Evolutionary conservation across 2,888 invertebrate genomes (phyloP).

Genomic region (Drosophila prostipennis): DNA sequence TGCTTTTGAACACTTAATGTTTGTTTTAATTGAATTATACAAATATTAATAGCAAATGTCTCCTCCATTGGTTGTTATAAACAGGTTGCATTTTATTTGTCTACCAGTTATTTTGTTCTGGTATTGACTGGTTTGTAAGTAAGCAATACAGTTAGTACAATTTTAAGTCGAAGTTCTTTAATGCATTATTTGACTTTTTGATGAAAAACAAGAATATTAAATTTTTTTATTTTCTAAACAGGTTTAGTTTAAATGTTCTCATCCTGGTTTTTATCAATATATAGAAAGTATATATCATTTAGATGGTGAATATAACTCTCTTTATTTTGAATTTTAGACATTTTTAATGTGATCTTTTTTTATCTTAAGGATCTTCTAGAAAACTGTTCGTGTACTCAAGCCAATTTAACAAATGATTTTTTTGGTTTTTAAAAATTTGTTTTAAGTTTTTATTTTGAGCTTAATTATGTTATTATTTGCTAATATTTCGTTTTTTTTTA

Average conservation of each 20-base stretch:
- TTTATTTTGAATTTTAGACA: too few relatives aligned
- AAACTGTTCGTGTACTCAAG: too few relatives aligned
- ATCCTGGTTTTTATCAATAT: background rate
- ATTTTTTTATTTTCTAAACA: background rate
- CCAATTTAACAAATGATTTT: too few relatives aligned
- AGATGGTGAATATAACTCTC: too few relatives aligned
- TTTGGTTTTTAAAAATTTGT: background rate
- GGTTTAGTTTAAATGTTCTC: background rate
- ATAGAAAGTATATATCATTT: background rate
- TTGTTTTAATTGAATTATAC: slow-evolving; percentile 5
- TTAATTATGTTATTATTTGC: too few relatives aligned
- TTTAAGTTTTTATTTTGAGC: too few relatives aligned
- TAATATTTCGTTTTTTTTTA: too few relatives aligned
- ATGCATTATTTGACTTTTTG: background rate
- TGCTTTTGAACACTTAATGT: background rate
- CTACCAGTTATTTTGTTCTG: slow-evolving; percentile 9
- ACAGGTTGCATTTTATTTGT: slow-evolving; percentile 14
- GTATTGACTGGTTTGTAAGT: slow-evolving; percentile 1
- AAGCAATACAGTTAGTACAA: background rate
- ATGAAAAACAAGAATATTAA: background rate
- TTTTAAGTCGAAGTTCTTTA: background rate
- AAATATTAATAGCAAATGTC: background rate
- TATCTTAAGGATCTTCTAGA: too few relatives aligned
- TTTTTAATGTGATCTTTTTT: too few relatives aligned
- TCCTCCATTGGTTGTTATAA: slow-evolving; percentile 14